Base-by-base conservation (phyloP, 2,797 vertebrate genomes). In the Paguma larvata region DNA sequence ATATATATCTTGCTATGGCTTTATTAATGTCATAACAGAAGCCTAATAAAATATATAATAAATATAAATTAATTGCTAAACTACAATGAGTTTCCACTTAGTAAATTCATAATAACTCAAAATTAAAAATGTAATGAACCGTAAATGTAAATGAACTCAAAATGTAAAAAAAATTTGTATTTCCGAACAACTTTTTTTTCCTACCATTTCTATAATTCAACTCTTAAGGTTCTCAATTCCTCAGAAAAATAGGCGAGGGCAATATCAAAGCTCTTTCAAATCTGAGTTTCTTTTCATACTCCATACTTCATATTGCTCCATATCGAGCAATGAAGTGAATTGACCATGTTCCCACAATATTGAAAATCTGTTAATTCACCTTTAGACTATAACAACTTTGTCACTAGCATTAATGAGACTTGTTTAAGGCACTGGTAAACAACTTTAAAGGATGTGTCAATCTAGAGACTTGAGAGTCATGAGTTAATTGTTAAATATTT, bases 251-350 rank as follows among this genome's bases (percentile, higher is more conserved):
- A 79, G 14, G 10, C 32, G 56, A 82, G 41, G 21, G 15, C 5
- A 48, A 5, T 87, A 92, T 67, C 10, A 88, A 92, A 89, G 2
- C 2, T 85, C 32, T 94, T 92, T 88, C 21, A 80, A 93, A 70
- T 56, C 19, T 53, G 18, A 5, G 2, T 2, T 44, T 72, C 5
- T 59, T 88, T 97, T 84, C 5, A 89, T 84, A 77, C 9, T 44
- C 38, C 38, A 38, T 38, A 38, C 38, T 38, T 38, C 38, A 38
- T 38, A 38, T 38, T 38, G 38, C 38, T 38, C 38, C 38, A 38
- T 38, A 38, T 38, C 38, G 14, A 91, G 23, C 30, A 70, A 83
- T 38, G 67, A 93, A 94, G 63, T 78, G 3, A 89, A 41, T 63
- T 78, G 12, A 59, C 0, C 0, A 34, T 30, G 44, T 51, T 72